phyloP scores from a whole-genome alignment of 2,797 vertebrate species.

The Pangasius sanitwongsei region DNA sequence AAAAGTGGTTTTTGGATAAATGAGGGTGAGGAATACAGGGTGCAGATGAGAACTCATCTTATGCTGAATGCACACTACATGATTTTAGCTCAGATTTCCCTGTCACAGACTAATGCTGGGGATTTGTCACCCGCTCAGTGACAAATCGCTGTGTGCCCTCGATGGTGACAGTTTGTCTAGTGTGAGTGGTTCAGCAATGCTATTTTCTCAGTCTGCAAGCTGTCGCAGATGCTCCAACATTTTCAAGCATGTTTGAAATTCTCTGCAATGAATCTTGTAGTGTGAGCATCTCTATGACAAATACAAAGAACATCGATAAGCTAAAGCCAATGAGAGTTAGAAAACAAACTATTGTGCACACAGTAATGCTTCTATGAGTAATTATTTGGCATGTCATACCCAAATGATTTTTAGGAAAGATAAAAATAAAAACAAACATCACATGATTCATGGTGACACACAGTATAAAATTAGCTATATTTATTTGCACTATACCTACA shows the following conservation, averaged over 20 bases:
- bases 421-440: neutral
- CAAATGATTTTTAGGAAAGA: neutral
- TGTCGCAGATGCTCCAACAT: constrained; percentile 7
- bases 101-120: neutral
- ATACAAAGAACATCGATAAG: neutral
- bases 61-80: neutral
- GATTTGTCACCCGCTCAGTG: constrained; percentile 5
- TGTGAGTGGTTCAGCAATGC: neutral
- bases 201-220: constrained; percentile 2
- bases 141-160: neutral
- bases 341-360: neutral
- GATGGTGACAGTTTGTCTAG: constrained; percentile 11
- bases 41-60: neutral
- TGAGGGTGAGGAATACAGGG: neutral
- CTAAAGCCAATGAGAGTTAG: neutral
- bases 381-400: neutral
- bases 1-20: neutral
- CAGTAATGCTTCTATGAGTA: neutral
- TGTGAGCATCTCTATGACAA: neutral
- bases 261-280: neutral
- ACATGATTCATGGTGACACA: neutral
- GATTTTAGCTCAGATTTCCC: neutral
- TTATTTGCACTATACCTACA: neutral
- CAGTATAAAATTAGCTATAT: neutral
- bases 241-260: neutral